phyloP scores from a whole-genome alignment of 2,888 invertebrate species.

The Glaucopsyche alexis region DNA sequence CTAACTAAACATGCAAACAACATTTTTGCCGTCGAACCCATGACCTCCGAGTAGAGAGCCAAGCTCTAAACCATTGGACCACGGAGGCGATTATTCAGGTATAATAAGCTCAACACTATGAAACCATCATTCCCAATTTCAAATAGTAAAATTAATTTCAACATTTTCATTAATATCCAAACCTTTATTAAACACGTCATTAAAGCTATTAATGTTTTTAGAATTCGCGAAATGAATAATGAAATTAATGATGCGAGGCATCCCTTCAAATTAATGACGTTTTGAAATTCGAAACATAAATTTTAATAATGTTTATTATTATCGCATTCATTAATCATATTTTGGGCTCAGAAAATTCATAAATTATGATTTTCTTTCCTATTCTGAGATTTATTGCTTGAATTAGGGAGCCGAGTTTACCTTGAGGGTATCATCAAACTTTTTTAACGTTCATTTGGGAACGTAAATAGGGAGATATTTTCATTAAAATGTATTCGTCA shows the following conservation, averaged over 20 bases:
- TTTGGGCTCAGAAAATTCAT: constrained; percentile 25
- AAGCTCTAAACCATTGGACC: too few species aligned
- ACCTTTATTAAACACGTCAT: constrained; percentile 2
- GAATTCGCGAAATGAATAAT: not conserved
- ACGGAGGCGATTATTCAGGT: too few species aligned
- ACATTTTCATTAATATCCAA: not conserved
- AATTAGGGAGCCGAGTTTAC: constrained; percentile 4
- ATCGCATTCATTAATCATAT: constrained; percentile 23
- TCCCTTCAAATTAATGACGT: constrained; percentile 25
- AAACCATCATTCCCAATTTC: not conserved
- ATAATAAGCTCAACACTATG: not conserved
- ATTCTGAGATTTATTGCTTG: constrained; percentile 11
- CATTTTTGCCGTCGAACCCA: too few species aligned
- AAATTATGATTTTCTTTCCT: constrained; percentile 19
- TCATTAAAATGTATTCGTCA: not conserved
- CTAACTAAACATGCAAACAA: too few species aligned
- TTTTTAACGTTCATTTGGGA: not conserved
- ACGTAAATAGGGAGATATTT: not conserved
- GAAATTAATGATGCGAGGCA: not conserved
- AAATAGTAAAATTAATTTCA: not conserved
- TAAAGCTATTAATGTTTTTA: constrained; percentile 9
- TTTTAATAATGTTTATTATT: constrained; percentile 26
- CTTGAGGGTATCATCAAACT: not conserved
- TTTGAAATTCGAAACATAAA: constrained; percentile 27
- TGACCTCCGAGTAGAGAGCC: too few species aligned